phyloP scores from a whole-genome alignment of 2,888 invertebrate genomes.

The Xestoiulus laeticollis region DNA sequence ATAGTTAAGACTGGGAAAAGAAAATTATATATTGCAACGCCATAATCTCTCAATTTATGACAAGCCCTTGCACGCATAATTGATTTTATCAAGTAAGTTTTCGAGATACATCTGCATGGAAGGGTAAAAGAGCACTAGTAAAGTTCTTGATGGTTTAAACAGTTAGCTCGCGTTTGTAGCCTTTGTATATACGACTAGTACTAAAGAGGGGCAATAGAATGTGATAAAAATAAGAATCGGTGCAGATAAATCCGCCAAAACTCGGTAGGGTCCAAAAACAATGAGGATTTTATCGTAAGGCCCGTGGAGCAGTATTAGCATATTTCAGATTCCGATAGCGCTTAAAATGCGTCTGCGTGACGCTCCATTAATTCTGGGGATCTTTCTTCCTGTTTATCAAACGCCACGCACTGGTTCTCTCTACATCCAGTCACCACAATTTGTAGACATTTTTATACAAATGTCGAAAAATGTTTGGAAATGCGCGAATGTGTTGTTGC shows the following conservation, averaged over 20 bases:
- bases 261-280: constrained; percentile 6
- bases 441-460: not conserved
- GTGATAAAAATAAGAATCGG: not conserved
- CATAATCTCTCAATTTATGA: no score
- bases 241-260: not conserved
- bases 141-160: no score
- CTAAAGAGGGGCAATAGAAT: not conserved
- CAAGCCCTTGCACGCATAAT: no score
- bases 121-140: no score
- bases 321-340: not conserved
- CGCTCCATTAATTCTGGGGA: constrained; percentile 17
- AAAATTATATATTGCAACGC: no score
- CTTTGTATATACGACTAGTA: not conserved
- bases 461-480: constrained; percentile 10
- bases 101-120: no score
- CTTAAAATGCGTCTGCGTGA: not conserved
- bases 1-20: no score
- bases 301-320: not conserved
- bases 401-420: not conserved
- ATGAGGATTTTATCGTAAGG: not conserved
- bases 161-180: not conserved
- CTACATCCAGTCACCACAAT: not conserved
- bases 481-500: not conserved
- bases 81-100: no score
- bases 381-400: constrained; percentile 15